Percentiles rank a stretch among this genome's conserved stretches.
Evolutionary conservation across 2,888 invertebrate genomes (phyloP).

Genomic region (Theodoxus fluviatilis): DNA sequence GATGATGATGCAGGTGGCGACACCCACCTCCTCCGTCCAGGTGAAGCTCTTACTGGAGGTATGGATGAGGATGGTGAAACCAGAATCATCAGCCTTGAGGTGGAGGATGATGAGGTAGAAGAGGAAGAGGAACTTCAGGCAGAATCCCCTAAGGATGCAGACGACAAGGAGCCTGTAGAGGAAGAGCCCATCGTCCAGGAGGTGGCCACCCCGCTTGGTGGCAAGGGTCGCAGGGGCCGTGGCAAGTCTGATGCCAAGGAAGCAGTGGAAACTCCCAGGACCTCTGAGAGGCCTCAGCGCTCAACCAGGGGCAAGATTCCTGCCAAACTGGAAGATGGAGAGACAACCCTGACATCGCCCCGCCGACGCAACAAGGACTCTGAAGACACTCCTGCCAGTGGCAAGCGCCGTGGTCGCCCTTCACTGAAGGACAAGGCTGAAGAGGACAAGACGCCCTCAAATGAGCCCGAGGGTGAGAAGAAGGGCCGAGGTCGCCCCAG

Average conservation of each 20-base stretch:
- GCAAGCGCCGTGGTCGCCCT: too few species aligned
- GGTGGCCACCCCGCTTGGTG: too few species aligned
- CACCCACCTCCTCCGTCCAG: slow-evolving; percentile 22
- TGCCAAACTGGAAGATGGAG: too few species aligned
- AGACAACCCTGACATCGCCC: too few species aligned
- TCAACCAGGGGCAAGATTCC: too few species aligned
- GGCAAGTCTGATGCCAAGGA: too few species aligned
- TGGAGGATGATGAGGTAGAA: slow-evolving; percentile 30
- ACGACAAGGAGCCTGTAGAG: slow-evolving; percentile 5
- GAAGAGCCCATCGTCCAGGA: slow-evolving; percentile 19
- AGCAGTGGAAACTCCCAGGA: slow-evolving; percentile 19
- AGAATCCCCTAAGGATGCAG: slow-evolving; percentile 24
- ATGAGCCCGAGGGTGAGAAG: slow-evolving; percentile 22
- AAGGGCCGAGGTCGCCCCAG: slow-evolving; percentile 30
- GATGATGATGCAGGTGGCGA: too few species aligned
- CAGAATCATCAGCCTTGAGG: slow-evolving; percentile 33
- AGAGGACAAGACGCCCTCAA: too few species aligned
- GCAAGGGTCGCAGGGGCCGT: too few species aligned
- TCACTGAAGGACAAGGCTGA: too few species aligned
- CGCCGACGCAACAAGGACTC: too few species aligned
- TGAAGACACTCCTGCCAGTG: slow-evolving; percentile 6
- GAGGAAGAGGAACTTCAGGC: slow-evolving; percentile 16
- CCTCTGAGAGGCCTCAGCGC: too few species aligned
- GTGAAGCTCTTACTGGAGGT: slow-evolving; percentile 22
- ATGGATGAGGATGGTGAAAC: slow-evolving; percentile 31